These are phyloP conservation scores for Rhamnusium bicolor DNA, from an alignment of 2,888 invertebrate species.

Conservation along the genomic window DNA sequence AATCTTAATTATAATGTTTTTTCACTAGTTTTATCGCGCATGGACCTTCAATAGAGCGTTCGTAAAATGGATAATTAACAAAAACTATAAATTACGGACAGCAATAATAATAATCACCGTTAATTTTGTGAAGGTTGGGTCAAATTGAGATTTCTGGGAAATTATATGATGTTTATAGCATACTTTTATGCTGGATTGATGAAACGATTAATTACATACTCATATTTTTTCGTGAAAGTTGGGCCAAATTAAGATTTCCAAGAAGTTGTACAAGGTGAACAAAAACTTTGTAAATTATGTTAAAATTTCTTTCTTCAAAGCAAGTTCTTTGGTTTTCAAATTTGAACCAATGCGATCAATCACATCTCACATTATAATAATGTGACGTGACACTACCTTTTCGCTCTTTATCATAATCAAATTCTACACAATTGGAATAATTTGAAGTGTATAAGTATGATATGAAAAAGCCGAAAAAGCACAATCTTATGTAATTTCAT, in stretches of 20 bases:
- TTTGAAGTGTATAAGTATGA: too few relatives aligned
- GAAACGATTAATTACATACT: neutral
- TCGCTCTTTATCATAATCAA: too few relatives aligned
- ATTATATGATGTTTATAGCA: conserved; percentile 5
- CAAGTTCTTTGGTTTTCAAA: too few relatives aligned
- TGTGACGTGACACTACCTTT: too few relatives aligned
- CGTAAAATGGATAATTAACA: conserved; percentile 19
- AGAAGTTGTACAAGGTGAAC: neutral
- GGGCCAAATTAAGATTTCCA: neutral
- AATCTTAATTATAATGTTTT: conserved; percentile 31
- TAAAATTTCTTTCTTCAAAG: too few relatives aligned
- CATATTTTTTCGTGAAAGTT: neutral
- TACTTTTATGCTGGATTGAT: neutral
- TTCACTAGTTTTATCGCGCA: conserved; percentile 4
- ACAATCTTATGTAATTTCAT: too few relatives aligned
- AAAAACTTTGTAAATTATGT: too few relatives aligned
- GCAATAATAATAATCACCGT: conserved; percentile 7
- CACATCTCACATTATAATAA: too few relatives aligned
- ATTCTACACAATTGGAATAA: too few relatives aligned
- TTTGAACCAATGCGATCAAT: too few relatives aligned
- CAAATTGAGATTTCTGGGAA: conserved; percentile 5
- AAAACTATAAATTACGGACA: conserved; percentile 19
- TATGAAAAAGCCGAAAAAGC: too few relatives aligned
- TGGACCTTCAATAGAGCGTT: neutral
- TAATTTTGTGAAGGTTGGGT: neutral